Evolutionary conservation across 1,140 invertebrate genomes (phyloP).

Genomic region (Drosophila pseudoobscura): DNA sequence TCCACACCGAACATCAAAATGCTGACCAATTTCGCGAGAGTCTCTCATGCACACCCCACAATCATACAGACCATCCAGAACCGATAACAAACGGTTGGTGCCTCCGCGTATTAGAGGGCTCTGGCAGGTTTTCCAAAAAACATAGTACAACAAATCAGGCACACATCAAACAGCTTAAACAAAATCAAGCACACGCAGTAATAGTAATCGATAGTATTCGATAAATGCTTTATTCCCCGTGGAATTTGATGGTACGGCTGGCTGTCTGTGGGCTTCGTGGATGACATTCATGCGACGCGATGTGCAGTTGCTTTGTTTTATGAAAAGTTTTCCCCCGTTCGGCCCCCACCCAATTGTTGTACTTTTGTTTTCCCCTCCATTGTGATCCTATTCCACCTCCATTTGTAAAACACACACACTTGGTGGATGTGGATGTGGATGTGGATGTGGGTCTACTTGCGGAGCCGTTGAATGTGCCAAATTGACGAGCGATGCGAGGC

Average conservation of each 20-base stretch:
- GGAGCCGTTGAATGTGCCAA: conserved; percentile 33
- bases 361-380: not conserved
- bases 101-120: no score
- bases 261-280: no score
- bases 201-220: no score
- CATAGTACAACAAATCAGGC: no score
- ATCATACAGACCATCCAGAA: not conserved
- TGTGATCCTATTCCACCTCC: conserved; percentile 3
- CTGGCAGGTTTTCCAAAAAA: no score
- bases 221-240: no score
- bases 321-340: not conserved
- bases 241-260: no score
- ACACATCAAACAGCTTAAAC: no score
- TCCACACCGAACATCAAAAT: conserved; percentile 29
- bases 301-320: conserved; percentile 11
- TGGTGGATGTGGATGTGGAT: not conserved
- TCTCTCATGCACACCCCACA: conserved; percentile 10
- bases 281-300: conserved; percentile 7
- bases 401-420: conserved; percentile 20
- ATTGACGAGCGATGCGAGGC: conserved; percentile 35
- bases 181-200: no score
- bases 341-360: not conserved
- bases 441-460: conserved; percentile 8
- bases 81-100: no score
- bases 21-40: conserved; percentile 51